Evolutionary conservation across 1,140 invertebrate species (phyloP), one percentile per base, ranked within the genome.

Genomic region (Tetramorium simillimum): DNA sequence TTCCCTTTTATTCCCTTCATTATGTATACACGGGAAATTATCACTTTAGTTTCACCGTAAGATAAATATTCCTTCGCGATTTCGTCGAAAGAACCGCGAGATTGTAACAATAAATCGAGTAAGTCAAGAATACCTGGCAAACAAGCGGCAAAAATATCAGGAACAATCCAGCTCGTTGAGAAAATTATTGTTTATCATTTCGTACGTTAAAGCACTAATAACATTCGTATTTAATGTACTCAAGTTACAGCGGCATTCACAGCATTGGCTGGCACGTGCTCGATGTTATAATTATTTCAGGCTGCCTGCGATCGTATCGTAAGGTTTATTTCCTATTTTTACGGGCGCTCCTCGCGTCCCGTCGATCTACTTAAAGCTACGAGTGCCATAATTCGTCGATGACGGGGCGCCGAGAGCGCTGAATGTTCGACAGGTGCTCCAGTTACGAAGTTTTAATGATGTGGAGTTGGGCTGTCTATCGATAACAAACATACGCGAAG

Each of bases 311-410:
- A 53, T 67, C 63, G 46, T 40, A 40, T 58, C 14, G 49, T 58
- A 43, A 81, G 65, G 69, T 43, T 84, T 73, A 84, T 84, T 60
- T 84, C 43, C 28, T 84, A 73, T 62, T 84, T 84, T 75, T 62
- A 84, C 53, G 18, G 18, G 4, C 33, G 65, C 16, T 46, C 37
- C 43, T 46, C 24, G 67, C 18, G 67, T 60, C 58, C 18, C 53
- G n/a, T 73, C 69, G 24, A 73, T 63, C 69, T 62, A 49, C 18
- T 16, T 14, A 14, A 81, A 84, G 28, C 37, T 43, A 46, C 51
- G 24, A 46, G 18, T 60, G 67, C 53, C n/a, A 24, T 46, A 73
- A 82, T 4, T 60, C 56, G 37, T n/a, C 53, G 53, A 62, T 18
- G 46, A 56, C 33, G 37, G 28, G 53, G 43, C 2, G 9, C n/a